These are phyloP conservation scores for Cygnus olor DNA, from an alignment of 2,797 vertebrate species.

Conservation along the genomic window DNA sequence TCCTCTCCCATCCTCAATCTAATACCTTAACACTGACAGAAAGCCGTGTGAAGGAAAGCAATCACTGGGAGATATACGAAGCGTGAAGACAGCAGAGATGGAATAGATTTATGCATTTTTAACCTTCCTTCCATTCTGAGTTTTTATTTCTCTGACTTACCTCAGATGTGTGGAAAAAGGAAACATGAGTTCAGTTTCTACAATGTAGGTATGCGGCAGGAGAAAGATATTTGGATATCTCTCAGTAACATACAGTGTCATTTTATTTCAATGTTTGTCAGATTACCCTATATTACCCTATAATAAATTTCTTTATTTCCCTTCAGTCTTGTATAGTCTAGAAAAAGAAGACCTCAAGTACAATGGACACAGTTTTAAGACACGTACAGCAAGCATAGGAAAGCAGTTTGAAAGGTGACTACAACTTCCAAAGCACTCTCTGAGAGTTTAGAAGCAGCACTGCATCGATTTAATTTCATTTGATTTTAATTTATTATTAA, in stretches of 20 bases:
- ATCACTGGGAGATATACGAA: neutral
- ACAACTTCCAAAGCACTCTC: neutral
- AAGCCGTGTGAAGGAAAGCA: neutral
- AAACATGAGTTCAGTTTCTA: neutral
- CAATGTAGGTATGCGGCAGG: neutral
- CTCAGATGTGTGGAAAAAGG: neutral
- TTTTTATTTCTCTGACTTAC: neutral
- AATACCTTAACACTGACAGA: neutral
- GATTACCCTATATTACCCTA: neutral
- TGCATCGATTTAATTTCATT: neutral
- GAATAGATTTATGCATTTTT: neutral
- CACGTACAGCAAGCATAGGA: neutral
- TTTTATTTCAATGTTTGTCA: neutral
- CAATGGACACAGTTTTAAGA: neutral
- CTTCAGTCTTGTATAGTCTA: neutral
- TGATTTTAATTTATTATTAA: neutral
- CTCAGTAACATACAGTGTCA: neutral
- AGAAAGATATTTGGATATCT: neutral
- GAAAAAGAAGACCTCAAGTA: neutral
- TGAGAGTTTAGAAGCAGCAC: neutral
- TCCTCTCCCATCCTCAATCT: neutral
- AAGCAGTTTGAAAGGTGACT: neutral
- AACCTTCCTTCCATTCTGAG: neutral
- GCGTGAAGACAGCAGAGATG: neutral
- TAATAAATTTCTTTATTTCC: neutral